Evolutionary conservation across 1,140 invertebrate species (phyloP).

Genomic region (Andricus grossulariae): DNA sequence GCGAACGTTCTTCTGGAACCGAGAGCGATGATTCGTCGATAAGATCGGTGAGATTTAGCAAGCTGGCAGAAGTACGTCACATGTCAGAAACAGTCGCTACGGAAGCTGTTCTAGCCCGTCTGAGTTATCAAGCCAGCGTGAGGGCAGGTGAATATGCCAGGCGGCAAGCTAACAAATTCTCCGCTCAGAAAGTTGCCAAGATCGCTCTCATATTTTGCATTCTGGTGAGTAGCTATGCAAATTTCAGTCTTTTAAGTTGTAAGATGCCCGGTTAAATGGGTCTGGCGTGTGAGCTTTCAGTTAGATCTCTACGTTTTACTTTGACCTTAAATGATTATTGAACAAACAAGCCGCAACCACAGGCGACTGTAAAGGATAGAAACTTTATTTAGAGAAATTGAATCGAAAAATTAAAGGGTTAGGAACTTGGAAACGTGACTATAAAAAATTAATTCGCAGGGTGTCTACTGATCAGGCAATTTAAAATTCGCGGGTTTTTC

Average conservation of each 20-base stretch:
- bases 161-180: conserved; percentile 82
- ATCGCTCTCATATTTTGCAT: conserved; percentile 87
- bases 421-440: no score
- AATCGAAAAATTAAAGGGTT: background rate
- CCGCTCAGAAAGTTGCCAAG: conserved; percentile 83
- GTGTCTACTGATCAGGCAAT: no score
- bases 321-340: background rate
- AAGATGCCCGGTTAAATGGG: background rate
- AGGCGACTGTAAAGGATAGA: background rate
- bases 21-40: conserved; percentile 90
- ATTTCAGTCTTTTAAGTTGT: background rate
- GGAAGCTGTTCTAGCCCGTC: conserved; percentile 87
- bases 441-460: no score
- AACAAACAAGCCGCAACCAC: conserved; percentile 1
- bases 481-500: no score
- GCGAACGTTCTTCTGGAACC: conserved; percentile 83
- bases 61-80: conserved; percentile 89
- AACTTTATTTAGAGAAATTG: conserved; percentile 3
- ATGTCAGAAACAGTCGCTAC: conserved; percentile 89
- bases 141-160: conserved; percentile 83
- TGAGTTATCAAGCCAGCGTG: conserved; percentile 89
- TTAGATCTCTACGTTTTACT: background rate
- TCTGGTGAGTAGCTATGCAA: conserved; percentile 78
- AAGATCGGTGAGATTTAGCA: conserved; percentile 87
- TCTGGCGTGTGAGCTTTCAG: background rate